phyloP scores from a whole-genome alignment of 1,140 invertebrate genomes.

The Scaptomyza graminum region DNA sequence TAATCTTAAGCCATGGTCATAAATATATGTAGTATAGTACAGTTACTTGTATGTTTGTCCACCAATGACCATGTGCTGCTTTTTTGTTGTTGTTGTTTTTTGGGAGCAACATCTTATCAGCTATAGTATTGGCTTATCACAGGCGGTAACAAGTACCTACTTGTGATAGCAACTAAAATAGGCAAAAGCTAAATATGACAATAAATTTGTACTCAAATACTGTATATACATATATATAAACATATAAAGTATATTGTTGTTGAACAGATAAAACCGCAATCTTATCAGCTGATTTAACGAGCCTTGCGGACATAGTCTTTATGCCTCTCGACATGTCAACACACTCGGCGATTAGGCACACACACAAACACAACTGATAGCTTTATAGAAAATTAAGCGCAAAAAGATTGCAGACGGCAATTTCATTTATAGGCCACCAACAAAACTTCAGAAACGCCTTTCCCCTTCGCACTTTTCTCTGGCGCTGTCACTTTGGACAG shows the following conservation, averaged over 20 bases:
- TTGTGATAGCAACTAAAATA: conserved; percentile 28
- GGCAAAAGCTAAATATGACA: conserved; percentile 40
- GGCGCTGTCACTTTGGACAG: conserved; percentile 61
- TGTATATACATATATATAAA: conserved; percentile 1
- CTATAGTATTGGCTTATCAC: conserved; percentile 33
- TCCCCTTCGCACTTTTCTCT: conserved; percentile 1
- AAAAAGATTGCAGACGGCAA: conserved; percentile 59
- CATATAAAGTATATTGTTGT: conserved; percentile 4
- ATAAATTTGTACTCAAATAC: conserved; percentile 32
- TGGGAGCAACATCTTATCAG: conserved; percentile 11
- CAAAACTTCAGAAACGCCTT: conserved; percentile 1
- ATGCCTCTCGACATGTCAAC: conserved; percentile 55
- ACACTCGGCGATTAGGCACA: conserved; percentile 34
- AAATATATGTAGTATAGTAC: conserved; percentile 1
- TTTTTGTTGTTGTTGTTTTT: too few relatives aligned
- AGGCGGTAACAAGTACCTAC: conserved; percentile 27
- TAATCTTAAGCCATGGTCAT: conserved; percentile 30
- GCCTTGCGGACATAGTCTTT: conserved; percentile 57
- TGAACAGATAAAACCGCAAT: conserved; percentile 47
- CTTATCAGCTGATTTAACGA: conserved; percentile 65
- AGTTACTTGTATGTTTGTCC: neutral
- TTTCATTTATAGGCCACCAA: conserved; percentile 57
- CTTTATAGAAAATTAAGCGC: conserved; percentile 50
- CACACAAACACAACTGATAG: conserved; percentile 27
- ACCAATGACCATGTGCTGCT: conserved; percentile 39